Base-by-base conservation (phyloP, 2,113 vertebrate species). In the Nycticorax nycticorax region DNA sequence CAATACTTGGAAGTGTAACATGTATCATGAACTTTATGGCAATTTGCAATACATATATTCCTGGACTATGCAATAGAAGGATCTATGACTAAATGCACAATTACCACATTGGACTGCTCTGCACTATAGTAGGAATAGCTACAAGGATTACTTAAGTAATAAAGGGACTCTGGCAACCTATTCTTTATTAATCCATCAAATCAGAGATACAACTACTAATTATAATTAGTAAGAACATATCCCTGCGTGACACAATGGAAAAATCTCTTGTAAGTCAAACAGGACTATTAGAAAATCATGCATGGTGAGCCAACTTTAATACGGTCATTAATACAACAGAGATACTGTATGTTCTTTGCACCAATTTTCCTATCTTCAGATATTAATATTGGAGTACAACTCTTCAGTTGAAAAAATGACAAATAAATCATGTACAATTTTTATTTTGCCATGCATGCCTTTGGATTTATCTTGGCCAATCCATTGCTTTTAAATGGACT, bases 61-160 rank as follows among this genome's bases (percentile, higher is more conserved):
- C 74, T 52, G 59, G 60, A 50, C 76, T 41, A 30, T 11, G 26
- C 33, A 69, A 60, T 4, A 45, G 50, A 82, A 45, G 10, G 9
- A 60, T 33, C 48, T 41, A 45, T 89, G 52, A 66, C 43, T 47
- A 79, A 83, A 73, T 19, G 66, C 20, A 52, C 12, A 45, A 23
- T 45, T 41, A 72, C 19, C 19, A 28, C 22, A 47, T 30, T 0
- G 0, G 21, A 69, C 17, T 56, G 32, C 16, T 47, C 32, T 12
- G n/a, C 45, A 57, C n/a, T 52, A 47, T 1, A 22, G 32, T 7
- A 66, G 32, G 18, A 88, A 69, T 19, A 47, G 35, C 35, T 66
- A 55, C 18, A 67, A 1, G 14, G 19, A 35, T 77, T 85, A 74
- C 16, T 60, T 32, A 43, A 80, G 48, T 37, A 55, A 74, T 37